Base-by-base conservation (phyloP, 2,888 invertebrate genomes). In the Helleia helle region DNA sequence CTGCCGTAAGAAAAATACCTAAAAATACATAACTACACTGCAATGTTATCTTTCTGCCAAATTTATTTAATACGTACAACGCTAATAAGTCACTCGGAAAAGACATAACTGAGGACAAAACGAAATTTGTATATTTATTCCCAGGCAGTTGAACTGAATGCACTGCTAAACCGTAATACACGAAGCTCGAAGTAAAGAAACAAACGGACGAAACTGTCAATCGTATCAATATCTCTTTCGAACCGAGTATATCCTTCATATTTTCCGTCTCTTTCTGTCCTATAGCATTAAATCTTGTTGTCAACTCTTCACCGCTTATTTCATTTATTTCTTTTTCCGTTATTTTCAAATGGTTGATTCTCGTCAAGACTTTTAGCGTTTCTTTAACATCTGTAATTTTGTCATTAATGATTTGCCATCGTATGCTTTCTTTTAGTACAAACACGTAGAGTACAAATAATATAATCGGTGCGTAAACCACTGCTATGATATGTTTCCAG, bases 11-110 rank as follows among this genome's bases (percentile, higher is more conserved):
- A 46, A 72, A 74, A 14, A 62, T 36, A 1, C 71, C 75, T 12
- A 65, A 63, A 7, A 59, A 45, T 1, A 69, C 36, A 38, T 69
- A 79, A n/a, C 68, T 73, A 25, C 53, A 56, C 46, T 73, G 71
- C 44, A 79, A 53, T 1, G 73, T 67, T 12, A 71, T 51, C 49
- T 48, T 71, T 41, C 79, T 59, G 4, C 79, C 79, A 50, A 59
- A 70, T 37, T 59, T 71, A 40, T 68, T 66, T 36, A 77, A 71
- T 1, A 65, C 56, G 28, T 56, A 70, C 41, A 60, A 70, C 1
- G 74, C 66, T 12, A 79, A 44, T 1, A 75, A 12, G 49, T 79
- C 79, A 25, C 79, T 79, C 17, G 77, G 79, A 31, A 79, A 76
- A 0, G 77, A 70, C 1, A 68, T 61, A 1, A 74, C 30, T 0